phyloP scores from a whole-genome alignment of 2,113 vertebrate genomes.

The Odocoileus virginianus region DNA sequence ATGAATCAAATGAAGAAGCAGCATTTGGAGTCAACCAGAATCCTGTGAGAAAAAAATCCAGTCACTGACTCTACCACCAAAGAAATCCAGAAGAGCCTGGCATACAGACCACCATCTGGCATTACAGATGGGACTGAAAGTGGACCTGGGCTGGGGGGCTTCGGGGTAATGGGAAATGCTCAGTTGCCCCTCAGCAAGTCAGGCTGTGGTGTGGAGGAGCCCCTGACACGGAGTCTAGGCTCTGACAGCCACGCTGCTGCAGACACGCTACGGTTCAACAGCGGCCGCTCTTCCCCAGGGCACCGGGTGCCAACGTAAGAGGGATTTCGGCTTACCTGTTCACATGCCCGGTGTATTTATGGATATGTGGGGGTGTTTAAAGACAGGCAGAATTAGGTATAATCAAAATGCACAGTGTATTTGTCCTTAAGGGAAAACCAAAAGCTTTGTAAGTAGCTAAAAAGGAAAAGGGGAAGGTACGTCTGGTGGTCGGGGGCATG shows the following conservation, averaged over 20 bases:
- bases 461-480: neutral
- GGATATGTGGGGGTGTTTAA: constrained; percentile 19
- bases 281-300: neutral
- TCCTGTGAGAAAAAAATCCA: neutral
- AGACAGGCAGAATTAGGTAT: constrained; percentile 31
- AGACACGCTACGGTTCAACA: neutral
- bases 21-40: neutral
- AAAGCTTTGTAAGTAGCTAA: neutral
- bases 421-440: constrained; percentile 3
- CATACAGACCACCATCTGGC: neutral
- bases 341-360: constrained; percentile 6
- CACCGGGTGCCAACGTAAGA: neutral
- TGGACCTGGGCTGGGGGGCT: neutral
- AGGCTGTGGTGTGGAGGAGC: neutral
- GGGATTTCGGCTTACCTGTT: neutral
- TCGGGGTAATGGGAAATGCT: neutral
- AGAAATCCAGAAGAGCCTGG: neutral
- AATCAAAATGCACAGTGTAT: neutral
- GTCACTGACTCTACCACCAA: neutral
- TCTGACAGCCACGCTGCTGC: neutral
- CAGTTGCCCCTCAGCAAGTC: neutral
- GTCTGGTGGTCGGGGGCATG: neutral
- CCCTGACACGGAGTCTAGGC: neutral
- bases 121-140: neutral
- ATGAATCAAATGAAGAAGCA: neutral